phyloP scores from a whole-genome alignment of 1,140 invertebrate genomes.

The Glossosoma conforme region DNA sequence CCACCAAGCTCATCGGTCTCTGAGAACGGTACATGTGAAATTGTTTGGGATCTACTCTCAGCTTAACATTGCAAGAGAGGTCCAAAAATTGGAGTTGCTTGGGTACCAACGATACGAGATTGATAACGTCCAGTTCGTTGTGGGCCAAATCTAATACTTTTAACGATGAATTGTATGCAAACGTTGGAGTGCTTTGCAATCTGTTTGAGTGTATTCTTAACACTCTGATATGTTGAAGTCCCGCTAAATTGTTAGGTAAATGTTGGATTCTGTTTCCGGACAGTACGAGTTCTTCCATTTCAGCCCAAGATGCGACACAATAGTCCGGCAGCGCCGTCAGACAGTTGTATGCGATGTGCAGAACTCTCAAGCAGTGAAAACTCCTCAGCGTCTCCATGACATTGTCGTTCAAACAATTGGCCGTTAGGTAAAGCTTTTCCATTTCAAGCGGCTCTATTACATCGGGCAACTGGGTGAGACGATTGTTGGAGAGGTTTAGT shows the following conservation, averaged over 20 bases:
- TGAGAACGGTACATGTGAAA: slow-evolving; percentile 73
- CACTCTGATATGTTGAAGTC: slow-evolving; percentile 65
- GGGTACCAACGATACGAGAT: slow-evolving; percentile 68
- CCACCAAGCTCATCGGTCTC: slow-evolving; percentile 73
- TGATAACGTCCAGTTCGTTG: slow-evolving; percentile 74
- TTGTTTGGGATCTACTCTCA: slow-evolving; percentile 76
- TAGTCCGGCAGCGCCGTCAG: slow-evolving; percentile 68
- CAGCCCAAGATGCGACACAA: slow-evolving; percentile 68
- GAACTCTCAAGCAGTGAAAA: slow-evolving; percentile 58
- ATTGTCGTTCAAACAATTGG: slow-evolving; percentile 71
- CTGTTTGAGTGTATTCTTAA: slow-evolving; percentile 79
- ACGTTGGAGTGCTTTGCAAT: slow-evolving; percentile 66
- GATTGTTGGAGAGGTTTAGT: slow-evolving; percentile 75
- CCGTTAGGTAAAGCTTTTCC: slow-evolving; percentile 70
- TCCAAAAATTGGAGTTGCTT: slow-evolving; percentile 79
- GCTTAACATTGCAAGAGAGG: slow-evolving; percentile 73
- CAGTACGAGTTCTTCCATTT: slow-evolving; percentile 75
- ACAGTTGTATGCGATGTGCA: slow-evolving; percentile 76
- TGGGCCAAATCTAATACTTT: slow-evolving; percentile 80
- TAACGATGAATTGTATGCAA: slow-evolving; percentile 66
- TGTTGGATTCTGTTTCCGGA: slow-evolving; percentile 76
- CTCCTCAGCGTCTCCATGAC: slow-evolving; percentile 63
- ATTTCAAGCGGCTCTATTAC: slow-evolving; percentile 56
- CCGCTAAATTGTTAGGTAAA: slow-evolving; percentile 70
- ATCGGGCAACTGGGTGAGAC: slow-evolving; percentile 60